Evolutionary conservation across 2,113 vertebrate genomes (phyloP), one percentile per base, ranked within the genome.

Genomic region (Apaloderma vittatum): DNA sequence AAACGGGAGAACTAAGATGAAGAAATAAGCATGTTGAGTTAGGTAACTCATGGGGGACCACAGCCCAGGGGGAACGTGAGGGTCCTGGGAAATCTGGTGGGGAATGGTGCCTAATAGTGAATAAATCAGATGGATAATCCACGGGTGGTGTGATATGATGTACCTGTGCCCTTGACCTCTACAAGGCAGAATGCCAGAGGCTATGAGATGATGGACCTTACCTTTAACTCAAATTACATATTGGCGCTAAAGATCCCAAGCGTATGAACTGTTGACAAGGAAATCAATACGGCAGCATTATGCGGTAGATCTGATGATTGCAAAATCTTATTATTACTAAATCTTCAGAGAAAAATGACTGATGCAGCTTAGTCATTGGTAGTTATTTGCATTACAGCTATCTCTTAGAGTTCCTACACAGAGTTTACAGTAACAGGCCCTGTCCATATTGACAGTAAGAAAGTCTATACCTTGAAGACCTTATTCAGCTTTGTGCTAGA

Each of bases 221-320:
- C 32, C 66, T 84, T 81, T 49, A 76, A 24, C 46, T 43, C 48
- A 89, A 37, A 51, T 75, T 65, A 37, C 14, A 8, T 77, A 91
- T 94, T 84, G 68, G 29, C 7, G 7, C 15, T 34, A 59, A 71
- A 36, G 8, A 3, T 74, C 59, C 14, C 12, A 34, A 45, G 34
- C 0, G 0, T 17, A 20, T 19, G 27, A 81, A 17, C 24, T 21
- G 10, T 49, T 4, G 2, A 58, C 49, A 29, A 54, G 37, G n/a
- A 88, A 78, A 89, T 94, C 90, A 45, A 36, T 84, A 20, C 52
- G n/a, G 40, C 30, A 67, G 30, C 63, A 8, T 48, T 72, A 30
- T 22, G 9, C 32, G n/a, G 66, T 12, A 75, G 52, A 74, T 32
- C 10, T 24, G 48, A 18, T 63, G 29, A 40, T 2, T 52, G 43